Percentiles rank a stretch among this genome's conserved stretches.
Evolutionary conservation across 2,888 invertebrate genomes (phyloP).

Genomic region (Tillus elongatus): DNA sequence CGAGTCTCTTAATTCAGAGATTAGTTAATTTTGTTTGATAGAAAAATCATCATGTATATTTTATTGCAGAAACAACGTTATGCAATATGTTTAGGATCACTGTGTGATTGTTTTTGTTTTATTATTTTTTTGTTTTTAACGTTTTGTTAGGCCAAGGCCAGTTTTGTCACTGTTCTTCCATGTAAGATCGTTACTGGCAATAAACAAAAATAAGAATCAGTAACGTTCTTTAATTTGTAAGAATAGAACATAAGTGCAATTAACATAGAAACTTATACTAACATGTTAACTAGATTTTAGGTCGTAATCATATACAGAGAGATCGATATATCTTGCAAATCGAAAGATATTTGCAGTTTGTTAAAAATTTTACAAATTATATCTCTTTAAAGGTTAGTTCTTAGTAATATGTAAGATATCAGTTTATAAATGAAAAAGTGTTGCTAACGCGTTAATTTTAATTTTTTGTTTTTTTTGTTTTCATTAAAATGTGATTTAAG

Average conservation of each 20-base stretch:
- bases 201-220: slow-evolving; percentile 16
- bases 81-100: no score
- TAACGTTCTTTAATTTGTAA: slow-evolving; percentile 26
- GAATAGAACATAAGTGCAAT: slow-evolving; percentile 38
- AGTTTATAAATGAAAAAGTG: no score
- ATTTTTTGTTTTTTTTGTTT: slow-evolving; percentile 11
- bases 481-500: slow-evolving; percentile 13
- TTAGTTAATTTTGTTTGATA: neutral
- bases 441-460: slow-evolving; percentile 1
- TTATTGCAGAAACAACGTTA: no score
- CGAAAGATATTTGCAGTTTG: no score
- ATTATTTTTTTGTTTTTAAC: slow-evolving; percentile 20
- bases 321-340: no score
- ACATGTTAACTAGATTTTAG: slow-evolving; percentile 27
- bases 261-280: slow-evolving; percentile 39
- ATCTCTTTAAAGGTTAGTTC: no score
- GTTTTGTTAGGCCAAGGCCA: slow-evolving; percentile 39
- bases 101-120: slow-evolving; percentile 10
- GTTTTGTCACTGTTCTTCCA: slow-evolving; percentile 42
- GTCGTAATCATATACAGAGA: no score
- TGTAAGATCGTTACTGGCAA: slow-evolving; percentile 26
- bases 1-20: neutral
- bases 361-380: no score
- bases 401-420: neutral
- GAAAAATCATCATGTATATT: neutral